Conservation (phyloP, 30 jellyfish, hydroid and myxozoan species). For the Haliclystus octoradiatus region DNA sequence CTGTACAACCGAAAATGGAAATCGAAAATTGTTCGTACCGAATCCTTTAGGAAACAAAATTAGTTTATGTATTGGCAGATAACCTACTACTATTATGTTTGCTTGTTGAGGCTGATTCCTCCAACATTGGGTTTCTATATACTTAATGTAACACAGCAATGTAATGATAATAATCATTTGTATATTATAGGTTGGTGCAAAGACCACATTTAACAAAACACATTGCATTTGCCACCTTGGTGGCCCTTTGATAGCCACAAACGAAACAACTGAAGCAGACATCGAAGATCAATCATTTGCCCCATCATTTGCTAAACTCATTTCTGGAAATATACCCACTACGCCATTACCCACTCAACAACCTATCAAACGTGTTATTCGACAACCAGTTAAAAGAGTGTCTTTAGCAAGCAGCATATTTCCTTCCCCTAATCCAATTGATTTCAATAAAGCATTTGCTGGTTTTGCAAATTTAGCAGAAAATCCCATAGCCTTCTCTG, state of each 20-base stretch:
- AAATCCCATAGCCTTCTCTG: constrained; percentile 82
- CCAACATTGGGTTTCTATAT: too few species aligned
- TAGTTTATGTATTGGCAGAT: too few species aligned
- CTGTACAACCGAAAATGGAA: too few species aligned
- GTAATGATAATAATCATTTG: too few species aligned
- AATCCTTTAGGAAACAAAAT: too few species aligned
- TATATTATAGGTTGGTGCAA: constrained; percentile 71
- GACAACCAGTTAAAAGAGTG: constrained; percentile 55
- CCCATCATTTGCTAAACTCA: background rate
- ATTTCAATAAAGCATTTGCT: constrained; percentile 78
- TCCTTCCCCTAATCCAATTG: constrained; percentile 95
- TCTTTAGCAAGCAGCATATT: constrained; percentile 87
- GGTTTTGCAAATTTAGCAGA: constrained; percentile 87
- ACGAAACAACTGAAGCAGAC: background rate
- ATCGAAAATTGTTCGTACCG: too few species aligned
- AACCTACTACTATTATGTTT: too few species aligned
- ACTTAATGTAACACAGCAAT: too few species aligned
- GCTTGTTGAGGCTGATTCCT: too few species aligned
- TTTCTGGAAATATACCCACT: background rate
- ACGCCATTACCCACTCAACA: too few species aligned
- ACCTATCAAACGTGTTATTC: background rate
- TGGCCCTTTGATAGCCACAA: too few species aligned
- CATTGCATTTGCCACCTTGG: constrained; percentile 75
- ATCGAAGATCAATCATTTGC: background rate
- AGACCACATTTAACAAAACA: constrained; percentile 77